Conservation (phyloP, 2,113 vertebrate species). For the Ptilorrhoa leucosticta region DNA sequence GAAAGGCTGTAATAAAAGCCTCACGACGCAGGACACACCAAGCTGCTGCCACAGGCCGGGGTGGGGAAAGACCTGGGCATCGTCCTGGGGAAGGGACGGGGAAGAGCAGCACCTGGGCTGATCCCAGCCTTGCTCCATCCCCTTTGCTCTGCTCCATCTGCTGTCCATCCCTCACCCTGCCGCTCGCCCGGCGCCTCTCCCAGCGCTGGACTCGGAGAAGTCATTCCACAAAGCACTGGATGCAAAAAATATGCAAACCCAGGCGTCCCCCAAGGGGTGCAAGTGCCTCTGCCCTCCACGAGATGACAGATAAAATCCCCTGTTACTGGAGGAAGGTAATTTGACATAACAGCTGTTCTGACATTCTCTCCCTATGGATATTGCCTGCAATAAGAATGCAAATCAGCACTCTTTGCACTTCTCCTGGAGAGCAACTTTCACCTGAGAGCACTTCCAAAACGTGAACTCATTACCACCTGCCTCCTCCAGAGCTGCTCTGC, state of each 20-base stretch:
- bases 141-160: neutral
- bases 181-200: accelerated
- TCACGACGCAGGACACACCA: neutral
- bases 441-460: slow-evolving; percentile 38
- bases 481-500: neutral
- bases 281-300: slow-evolving; percentile 49
- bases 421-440: slow-evolving; percentile 54
- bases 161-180: neutral
- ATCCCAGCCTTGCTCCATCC: neutral
- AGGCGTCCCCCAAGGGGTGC: slow-evolving; percentile 38
- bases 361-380: slow-evolving; percentile 66
- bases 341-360: slow-evolving; percentile 70
- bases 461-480: slow-evolving; percentile 15
- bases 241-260: slow-evolving; percentile 24
- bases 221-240: neutral
- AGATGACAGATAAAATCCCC: slow-evolving; percentile 65
- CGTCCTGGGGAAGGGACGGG: accelerated
- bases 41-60: neutral
- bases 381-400: slow-evolving; percentile 65
- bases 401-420: slow-evolving; percentile 54
- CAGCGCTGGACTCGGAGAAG: accelerated
- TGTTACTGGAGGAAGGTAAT: slow-evolving; percentile 61
- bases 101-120: neutral
- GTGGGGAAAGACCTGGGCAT: neutral
- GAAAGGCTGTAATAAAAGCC: slow-evolving; percentile 45